phyloP scores from a whole-genome alignment of 2,888 invertebrate genomes.

The Sarcophaga rosellei region DNA sequence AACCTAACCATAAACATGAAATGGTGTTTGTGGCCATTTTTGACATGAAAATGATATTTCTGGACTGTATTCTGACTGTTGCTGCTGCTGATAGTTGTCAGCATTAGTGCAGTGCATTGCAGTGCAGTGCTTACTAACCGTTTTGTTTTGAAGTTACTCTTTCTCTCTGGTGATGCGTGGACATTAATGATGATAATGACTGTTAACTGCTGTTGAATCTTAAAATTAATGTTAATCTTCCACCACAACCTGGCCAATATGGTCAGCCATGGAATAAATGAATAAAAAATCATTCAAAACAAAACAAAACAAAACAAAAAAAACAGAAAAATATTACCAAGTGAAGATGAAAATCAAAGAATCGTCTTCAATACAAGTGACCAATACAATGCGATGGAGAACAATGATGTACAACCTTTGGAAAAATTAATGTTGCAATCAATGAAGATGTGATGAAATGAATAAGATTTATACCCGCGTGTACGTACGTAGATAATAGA shows the following conservation, averaged over 20 bases:
- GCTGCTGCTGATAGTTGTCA: not conserved
- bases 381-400: not conserved
- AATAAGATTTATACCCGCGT: not conserved
- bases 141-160: too few species aligned
- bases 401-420: slow-evolving; percentile 30
- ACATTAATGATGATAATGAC: slow-evolving; percentile 80
- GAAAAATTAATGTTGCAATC: slow-evolving; percentile 5
- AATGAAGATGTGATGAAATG: not conserved
- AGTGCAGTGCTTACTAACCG: slow-evolving; percentile 1
- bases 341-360: not conserved
- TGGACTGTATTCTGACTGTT: slow-evolving; percentile 14
- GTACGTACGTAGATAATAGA: not conserved
- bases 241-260: not conserved
- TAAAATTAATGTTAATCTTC: slow-evolving; percentile 60
- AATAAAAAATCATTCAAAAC: slow-evolving; percentile 26
- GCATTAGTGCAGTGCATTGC: not conserved
- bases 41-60: slow-evolving; percentile 76
- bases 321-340: not conserved
- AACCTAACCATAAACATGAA: slow-evolving; percentile 51
- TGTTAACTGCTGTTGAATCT: slow-evolving; percentile 73
- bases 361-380: not conserved
- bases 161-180: slow-evolving; percentile 68
- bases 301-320: not conserved
- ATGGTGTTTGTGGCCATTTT: slow-evolving; percentile 68
- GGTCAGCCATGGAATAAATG: slow-evolving; percentile 33